Base-by-base conservation (phyloP, 2,888 invertebrate species). In the Leptinotarsa rubiginosa region DNA sequence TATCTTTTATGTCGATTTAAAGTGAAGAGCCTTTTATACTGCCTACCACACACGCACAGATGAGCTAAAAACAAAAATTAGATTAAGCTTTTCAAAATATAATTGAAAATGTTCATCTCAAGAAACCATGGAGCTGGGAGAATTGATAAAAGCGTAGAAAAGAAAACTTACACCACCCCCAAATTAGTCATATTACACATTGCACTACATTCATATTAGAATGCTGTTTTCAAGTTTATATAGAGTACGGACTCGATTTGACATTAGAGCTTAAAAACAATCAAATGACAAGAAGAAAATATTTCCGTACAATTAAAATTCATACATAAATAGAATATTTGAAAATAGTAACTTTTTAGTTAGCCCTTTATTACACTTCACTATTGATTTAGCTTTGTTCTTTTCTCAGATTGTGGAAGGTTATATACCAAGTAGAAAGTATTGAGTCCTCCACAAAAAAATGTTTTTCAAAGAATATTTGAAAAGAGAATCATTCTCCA, bases 1-100 rank as follows among this genome's bases (percentile, higher is more conserved):
- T 85, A 85, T 59, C 83, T 69, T 70, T 69, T 75, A 25, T 79
- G 79, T 15, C 77, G 69, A 56, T 72, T 77, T 31, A 79, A 70
- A 12, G 76, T 76, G 54, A 66, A 74, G 10, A 70, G 47, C 68
- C 75, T 65, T 64, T 70, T 73, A 65, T 79, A 79, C 15, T 69
- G 41, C 31, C 77, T 73, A 16, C 76, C 76, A 31, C 79, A 79
- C 15, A 47, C 74, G 49, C 79, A 79, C 50, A 41, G 47, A 41
- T 41, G 18, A 49, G 18, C 68, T 68, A 41, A 72, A 68, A 68
- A 52, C 62, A 41, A 62, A 62, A 41, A 62, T 41, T 15, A 41
- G n/a, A 41, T 62, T 62, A 62, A 31, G n/a, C 41, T 62, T 41
- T n/a, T 18, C 62, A 62, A n/a, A 41, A 62, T 22, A 56, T 20